Percentiles rank a stretch among this genome's conserved stretches.
Conservation (phyloP, 2,888 invertebrate genomes). For the Brenthis hecate region DNA sequence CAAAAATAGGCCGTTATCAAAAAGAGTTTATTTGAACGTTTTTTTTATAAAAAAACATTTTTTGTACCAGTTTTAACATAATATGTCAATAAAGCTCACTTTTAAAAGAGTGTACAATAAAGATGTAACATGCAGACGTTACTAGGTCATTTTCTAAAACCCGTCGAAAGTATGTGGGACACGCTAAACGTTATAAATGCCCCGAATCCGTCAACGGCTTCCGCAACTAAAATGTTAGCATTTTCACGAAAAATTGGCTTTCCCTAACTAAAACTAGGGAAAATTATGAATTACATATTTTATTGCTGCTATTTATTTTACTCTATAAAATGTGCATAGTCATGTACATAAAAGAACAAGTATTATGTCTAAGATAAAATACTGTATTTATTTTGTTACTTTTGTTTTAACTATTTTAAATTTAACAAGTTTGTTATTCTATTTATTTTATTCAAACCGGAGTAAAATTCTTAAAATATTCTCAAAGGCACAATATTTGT, state of each 20-base stretch:
- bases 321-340: too few relatives aligned
- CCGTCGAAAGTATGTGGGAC: conserved; percentile 21
- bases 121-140: conserved; percentile 1
- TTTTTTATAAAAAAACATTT: too few relatives aligned
- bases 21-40: too few relatives aligned
- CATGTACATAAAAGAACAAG: too few relatives aligned
- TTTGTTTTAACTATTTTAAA: too few relatives aligned
- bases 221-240: conserved; percentile 21
- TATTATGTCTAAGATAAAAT: too few relatives aligned
- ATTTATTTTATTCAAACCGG: too few relatives aligned
- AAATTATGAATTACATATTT: conserved; percentile 15
- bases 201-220: conserved; percentile 28
- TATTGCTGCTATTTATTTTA: neutral
- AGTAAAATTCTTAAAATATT: neutral
- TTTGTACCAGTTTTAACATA: too few relatives aligned
- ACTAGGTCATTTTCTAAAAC: conserved; percentile 4
- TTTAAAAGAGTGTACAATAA: neutral
- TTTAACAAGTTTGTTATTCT: too few relatives aligned
- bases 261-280: conserved; percentile 20
- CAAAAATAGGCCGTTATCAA: too few relatives aligned
- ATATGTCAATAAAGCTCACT: too few relatives aligned
- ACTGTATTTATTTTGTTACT: too few relatives aligned
- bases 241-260: conserved; percentile 30
- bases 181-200: conserved; percentile 28
- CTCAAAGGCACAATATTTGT: neutral